Conservation (phyloP, 2,888 invertebrate species). For the Oxyteleia sp. region DNA sequence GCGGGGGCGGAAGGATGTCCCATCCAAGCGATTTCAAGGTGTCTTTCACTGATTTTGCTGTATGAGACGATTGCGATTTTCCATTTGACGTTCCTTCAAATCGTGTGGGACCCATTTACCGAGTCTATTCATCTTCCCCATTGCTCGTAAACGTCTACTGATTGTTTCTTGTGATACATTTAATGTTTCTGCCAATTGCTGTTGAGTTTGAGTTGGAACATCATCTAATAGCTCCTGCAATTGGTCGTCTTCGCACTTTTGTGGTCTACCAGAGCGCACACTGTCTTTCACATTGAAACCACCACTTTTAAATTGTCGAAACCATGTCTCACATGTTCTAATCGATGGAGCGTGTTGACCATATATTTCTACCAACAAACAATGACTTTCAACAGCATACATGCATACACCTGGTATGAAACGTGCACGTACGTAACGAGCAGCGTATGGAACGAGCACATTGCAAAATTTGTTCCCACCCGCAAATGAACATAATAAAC, state of each 20-base stretch:
- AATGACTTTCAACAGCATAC: slow-evolving; percentile 7
- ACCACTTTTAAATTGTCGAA: not conserved
- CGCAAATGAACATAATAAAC: too few relatives aligned
- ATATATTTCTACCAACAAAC: slow-evolving; percentile 1
- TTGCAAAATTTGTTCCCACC: too few relatives aligned
- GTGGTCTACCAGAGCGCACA: not conserved
- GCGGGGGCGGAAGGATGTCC: slow-evolving; percentile 60
- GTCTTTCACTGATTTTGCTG: slow-evolving; percentile 60
- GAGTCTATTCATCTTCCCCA: not conserved
- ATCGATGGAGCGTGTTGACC: not conserved
- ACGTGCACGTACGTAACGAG: too few relatives aligned
- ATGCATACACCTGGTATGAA: too few relatives aligned
- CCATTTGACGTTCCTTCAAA: not conserved
- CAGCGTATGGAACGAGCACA: too few relatives aligned
- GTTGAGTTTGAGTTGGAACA: not conserved
- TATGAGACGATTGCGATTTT: slow-evolving; percentile 44
- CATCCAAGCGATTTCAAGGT: slow-evolving; percentile 32
- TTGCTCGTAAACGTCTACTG: slow-evolving; percentile 12
- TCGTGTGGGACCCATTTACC: slow-evolving; percentile 2
- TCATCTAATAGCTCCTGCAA: not conserved
- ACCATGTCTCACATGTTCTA: slow-evolving; percentile 10
- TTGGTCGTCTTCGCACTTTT: not conserved
- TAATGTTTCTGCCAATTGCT: not conserved
- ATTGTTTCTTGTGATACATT: not conserved
- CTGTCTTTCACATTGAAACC: slow-evolving; percentile 6